Percentiles rank a stretch among this genome's conserved stretches.
Evolutionary conservation across 2,113 vertebrate genomes (phyloP).

Genomic region (Psittacula cyanocephala): DNA sequence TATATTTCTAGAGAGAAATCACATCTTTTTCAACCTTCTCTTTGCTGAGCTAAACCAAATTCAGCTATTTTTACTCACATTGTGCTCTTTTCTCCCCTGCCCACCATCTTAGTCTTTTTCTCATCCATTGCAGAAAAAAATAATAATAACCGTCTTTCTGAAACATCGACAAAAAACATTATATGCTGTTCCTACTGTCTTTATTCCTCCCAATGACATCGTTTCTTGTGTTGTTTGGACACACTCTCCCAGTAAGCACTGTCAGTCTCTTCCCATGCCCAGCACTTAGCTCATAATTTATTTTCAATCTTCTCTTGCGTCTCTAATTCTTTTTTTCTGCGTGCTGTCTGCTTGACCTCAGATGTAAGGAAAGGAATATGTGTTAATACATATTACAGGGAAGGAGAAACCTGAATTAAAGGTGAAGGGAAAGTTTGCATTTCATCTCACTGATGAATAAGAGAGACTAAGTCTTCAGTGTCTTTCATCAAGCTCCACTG

Average conservation of each 20-base stretch:
- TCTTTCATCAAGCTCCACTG: neutral
- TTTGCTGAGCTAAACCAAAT: neutral
- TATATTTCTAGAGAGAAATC: conserved; percentile 14
- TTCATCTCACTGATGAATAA: neutral
- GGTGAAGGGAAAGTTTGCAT: neutral
- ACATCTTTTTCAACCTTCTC: neutral
- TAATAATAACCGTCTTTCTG: neutral
- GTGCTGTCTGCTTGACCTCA: neutral
- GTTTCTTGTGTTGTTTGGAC: neutral
- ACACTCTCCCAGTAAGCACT: neutral
- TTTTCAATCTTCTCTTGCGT: neutral
- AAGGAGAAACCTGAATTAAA: neutral
- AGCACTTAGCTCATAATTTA: neutral
- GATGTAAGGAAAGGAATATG: neutral
- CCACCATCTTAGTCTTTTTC: neutral
- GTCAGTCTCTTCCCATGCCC: neutral
- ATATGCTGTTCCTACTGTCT: neutral
- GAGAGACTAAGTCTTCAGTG: neutral
- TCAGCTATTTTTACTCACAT: neutral
- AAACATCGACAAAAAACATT: neutral
- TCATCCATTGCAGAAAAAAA: neutral
- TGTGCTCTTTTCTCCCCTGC: neutral
- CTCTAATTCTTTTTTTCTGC: neutral
- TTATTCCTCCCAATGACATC: neutral
- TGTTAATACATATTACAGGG: neutral